phyloP scores from a whole-genome alignment of 2,888 invertebrate genomes.

The Ptilodon capucinus region DNA sequence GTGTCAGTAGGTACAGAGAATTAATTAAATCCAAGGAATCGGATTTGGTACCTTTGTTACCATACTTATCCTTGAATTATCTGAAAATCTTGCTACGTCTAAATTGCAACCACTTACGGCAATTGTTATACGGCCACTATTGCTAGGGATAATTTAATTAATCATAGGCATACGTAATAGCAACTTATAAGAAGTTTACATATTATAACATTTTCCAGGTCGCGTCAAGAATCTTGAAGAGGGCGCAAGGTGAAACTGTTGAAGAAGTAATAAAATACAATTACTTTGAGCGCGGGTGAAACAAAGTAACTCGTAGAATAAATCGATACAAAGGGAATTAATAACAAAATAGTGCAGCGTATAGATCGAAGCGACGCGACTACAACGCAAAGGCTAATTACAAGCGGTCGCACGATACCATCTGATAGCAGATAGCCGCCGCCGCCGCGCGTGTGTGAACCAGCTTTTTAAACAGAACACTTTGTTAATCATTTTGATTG shows the following conservation, averaged over 20 bases:
- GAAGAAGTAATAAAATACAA: not conserved
- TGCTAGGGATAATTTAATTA: too few relatives aligned
- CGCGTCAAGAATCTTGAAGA: too few relatives aligned
- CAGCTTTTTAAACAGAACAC: conserved; percentile 42
- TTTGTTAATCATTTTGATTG: conserved; percentile 52
- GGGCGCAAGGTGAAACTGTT: too few relatives aligned
- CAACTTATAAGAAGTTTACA: too few relatives aligned
- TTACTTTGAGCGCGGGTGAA: conserved; percentile 13
- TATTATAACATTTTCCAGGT: too few relatives aligned
- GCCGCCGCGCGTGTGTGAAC: conserved; percentile 13
- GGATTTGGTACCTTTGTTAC: too few relatives aligned
- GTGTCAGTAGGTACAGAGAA: not conserved
- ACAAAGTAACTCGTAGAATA: conserved; percentile 46
- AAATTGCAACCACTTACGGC: too few relatives aligned
- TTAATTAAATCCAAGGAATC: not conserved
- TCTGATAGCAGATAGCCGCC: conserved; percentile 38
- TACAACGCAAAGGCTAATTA: conserved; percentile 77
- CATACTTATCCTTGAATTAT: too few relatives aligned
- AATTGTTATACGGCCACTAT: too few relatives aligned
- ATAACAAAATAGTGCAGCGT: conserved; percentile 66
- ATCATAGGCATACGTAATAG: too few relatives aligned
- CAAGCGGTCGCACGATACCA: conserved; percentile 59
- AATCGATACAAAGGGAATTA: conserved; percentile 65
- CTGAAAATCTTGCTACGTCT: too few relatives aligned
- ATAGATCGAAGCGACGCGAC: conserved; percentile 54